These are phyloP conservation scores for Nothocercus julius DNA, from an alignment of 2,113 vertebrate genomes.

Conservation along the genomic window DNA sequence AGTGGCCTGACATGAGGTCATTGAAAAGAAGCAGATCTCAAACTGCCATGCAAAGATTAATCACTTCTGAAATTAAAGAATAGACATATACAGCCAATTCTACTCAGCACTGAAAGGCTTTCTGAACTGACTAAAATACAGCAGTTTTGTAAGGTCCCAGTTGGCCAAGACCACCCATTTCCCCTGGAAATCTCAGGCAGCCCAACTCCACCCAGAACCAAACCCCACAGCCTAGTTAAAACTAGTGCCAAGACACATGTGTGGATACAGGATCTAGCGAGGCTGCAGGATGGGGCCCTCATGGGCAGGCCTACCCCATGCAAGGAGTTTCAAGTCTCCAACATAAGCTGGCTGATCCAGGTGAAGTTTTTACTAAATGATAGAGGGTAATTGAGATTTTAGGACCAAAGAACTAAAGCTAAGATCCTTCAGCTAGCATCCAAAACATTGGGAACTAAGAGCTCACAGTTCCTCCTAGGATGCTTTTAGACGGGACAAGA, in stretches of 20 bases:
- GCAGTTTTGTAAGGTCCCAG: not conserved
- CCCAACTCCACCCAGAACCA: not conserved
- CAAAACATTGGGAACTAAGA: not conserved
- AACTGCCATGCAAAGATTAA: not conserved
- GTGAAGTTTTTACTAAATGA: not conserved
- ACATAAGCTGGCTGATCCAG: not conserved
- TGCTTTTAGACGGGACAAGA: not conserved
- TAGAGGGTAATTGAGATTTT: not conserved
- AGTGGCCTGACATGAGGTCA: not conserved
- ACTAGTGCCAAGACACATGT: not conserved
- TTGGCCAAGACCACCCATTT: no score
- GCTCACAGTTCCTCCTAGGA: not conserved
- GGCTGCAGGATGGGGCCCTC: not conserved
- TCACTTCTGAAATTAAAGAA: not conserved
- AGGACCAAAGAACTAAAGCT: not conserved
- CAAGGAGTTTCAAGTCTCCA: not conserved
- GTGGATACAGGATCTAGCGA: not conserved
- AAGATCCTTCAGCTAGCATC: not conserved
- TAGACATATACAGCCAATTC: not conserved
- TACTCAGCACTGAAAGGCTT: not conserved
- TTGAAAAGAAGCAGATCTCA: not conserved
- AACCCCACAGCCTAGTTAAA: not conserved
- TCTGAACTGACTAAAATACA: not conserved
- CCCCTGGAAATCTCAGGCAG: not conserved
- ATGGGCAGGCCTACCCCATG: not conserved